Base-by-base conservation (phyloP, 2,888 invertebrate genomes). In the Trichogramma dendrolimi region DNA sequence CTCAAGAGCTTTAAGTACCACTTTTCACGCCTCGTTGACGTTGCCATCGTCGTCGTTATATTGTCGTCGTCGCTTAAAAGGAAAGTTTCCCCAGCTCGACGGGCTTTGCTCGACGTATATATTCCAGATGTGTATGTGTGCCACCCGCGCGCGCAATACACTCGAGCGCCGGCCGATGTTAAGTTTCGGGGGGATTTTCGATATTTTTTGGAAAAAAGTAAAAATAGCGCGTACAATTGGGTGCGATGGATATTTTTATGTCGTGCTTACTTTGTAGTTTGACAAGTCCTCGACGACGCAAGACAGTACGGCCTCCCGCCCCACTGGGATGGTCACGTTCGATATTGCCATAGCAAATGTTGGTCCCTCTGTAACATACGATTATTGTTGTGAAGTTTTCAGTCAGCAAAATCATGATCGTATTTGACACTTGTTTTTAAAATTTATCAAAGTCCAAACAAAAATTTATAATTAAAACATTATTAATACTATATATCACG, bases 281-380 rank as follows among this genome's bases (percentile, higher is more conserved):
- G 87, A 87, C 67, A 94, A 85, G 79, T 92, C 90, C 79, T 92
- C 89, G n/a, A 94, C 93, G 63, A 88, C 83, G 78, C 94, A 94
- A 59, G 88, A 87, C 63, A 94, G 84, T 61, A 88, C 84, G 10
- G 92, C 93, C 79, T 93, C 93, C 64, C 93, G 84, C 52, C 92
- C 92, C 68, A 93, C 87, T 38, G 93, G 89, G 43, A 89, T 87
- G 43, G 93, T 93, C 74, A 91, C 88, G 82, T 94, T 94, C 72
- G 86, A 82, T 77, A 93, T 91, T 67, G 92, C 88, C 64, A 86
- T 88, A 72, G 86, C 88, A 82, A 93, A 93, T 71, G 87, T 89
- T 53, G 92, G 92, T 80, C 88, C 87, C 79, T 90, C 91, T 91
- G 85, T 61, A 83, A 84, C 74, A 71, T 4, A 59, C 27, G 27